Percentiles rank a stretch among this genome's conserved stretches.
phyloP scores from a whole-genome alignment of 2,888 invertebrate species.

The Gymnosoma rotundatum region DNA sequence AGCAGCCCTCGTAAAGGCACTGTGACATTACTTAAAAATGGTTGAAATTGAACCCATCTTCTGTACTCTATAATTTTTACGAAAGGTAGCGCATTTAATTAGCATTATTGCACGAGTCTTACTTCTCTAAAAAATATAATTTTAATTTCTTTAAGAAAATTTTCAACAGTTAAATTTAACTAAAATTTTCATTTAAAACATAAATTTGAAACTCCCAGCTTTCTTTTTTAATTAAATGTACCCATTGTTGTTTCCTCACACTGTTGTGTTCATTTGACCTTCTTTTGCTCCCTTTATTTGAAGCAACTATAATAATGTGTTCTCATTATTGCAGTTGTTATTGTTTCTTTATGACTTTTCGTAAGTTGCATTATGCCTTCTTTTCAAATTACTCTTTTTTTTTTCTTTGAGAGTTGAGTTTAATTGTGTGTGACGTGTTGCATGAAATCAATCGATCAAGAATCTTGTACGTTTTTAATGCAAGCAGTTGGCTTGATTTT shows the following conservation, averaged over 20 bases:
- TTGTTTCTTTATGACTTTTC: not conserved
- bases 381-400: slow-evolving; percentile 13
- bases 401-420: slow-evolving; percentile 38
- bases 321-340: slow-evolving; percentile 13
- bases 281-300: not conserved
- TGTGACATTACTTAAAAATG: too few species aligned
- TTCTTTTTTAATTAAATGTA: too few species aligned
- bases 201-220: too few species aligned
- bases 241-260: not conserved
- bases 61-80: too few species aligned
- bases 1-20: too few species aligned
- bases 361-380: not conserved
- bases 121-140: too few species aligned
- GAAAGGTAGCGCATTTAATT: too few species aligned
- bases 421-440: slow-evolving; percentile 63
- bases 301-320: slow-evolving; percentile 15
- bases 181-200: too few species aligned
- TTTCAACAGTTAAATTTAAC: too few species aligned
- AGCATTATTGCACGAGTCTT: too few species aligned
- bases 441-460: slow-evolving; percentile 68
- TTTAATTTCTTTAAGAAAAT: too few species aligned
- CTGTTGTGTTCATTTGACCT: slow-evolving; percentile 29
- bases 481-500: slow-evolving; percentile 49
- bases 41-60: too few species aligned
- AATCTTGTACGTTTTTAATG: slow-evolving; percentile 40